Evolutionary conservation across 1,140 invertebrate species (phyloP).

Genomic region (Cotesia glomerata): DNA sequence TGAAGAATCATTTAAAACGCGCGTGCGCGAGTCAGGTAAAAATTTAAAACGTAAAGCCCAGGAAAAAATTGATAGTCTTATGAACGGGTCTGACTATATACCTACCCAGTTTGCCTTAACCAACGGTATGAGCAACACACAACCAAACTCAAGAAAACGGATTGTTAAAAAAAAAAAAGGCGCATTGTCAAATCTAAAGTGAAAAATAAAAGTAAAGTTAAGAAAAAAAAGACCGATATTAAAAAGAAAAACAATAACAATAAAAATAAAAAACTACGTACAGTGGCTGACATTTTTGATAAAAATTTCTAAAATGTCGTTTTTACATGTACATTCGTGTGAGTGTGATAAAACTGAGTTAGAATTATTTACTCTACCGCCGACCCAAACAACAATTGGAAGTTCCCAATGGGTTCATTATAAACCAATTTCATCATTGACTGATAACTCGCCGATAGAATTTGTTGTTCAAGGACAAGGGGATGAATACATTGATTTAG

Average conservation of each 20-base stretch:
- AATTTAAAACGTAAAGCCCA: constrained; percentile 37
- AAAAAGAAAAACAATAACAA: neutral
- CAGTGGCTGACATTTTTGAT: neutral
- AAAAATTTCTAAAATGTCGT: constrained; percentile 21
- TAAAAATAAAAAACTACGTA: neutral
- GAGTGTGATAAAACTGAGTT: constrained; percentile 51
- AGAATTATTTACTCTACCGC: constrained; percentile 57
- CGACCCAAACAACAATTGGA: too few relatives aligned
- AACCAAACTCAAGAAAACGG: too few relatives aligned
- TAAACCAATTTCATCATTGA: too few relatives aligned
- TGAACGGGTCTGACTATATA: neutral
- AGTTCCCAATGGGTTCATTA: too few relatives aligned
- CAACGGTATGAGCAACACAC: neutral
- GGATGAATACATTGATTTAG: too few relatives aligned
- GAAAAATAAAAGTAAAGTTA: neutral
- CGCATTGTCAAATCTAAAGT: neutral
- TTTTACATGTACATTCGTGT: constrained; percentile 38
- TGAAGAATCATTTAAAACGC: constrained; percentile 25
- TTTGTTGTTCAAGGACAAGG: too few relatives aligned
- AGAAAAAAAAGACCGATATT: neutral
- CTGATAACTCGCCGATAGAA: too few relatives aligned
- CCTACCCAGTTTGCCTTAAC: neutral
- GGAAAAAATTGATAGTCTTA: constrained; percentile 8
- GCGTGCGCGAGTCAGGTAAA: constrained; percentile 24
- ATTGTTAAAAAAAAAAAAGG: neutral